phyloP scores from a whole-genome alignment of 2,888 invertebrate genomes.

The Heliconius cydno region DNA sequence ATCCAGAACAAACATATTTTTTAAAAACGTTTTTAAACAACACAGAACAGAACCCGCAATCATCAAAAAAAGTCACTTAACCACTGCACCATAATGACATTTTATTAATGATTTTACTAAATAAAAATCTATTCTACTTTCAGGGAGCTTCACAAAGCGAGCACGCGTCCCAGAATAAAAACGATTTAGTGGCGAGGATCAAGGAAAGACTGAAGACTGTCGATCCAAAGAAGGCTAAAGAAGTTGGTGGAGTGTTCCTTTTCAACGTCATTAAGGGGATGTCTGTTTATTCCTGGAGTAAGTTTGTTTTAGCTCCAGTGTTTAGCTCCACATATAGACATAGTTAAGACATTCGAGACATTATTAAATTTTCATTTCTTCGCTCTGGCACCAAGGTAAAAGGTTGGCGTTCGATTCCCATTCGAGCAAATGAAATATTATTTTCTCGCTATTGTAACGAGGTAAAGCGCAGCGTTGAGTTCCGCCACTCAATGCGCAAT shows the following conservation, averaged over 20 bases:
- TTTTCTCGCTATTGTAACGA: too few relatives aligned
- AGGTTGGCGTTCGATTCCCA: too few relatives aligned
- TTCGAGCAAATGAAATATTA: too few relatives aligned
- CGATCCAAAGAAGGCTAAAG: slow-evolving; percentile 67
- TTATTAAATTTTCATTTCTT: too few relatives aligned
- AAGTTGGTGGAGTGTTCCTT: slow-evolving; percentile 75
- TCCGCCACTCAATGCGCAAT: too few relatives aligned
- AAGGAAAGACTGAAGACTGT: slow-evolving; percentile 64
- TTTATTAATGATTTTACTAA: not conserved
- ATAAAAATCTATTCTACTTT: slow-evolving; percentile 28
- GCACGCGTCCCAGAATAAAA: slow-evolving; percentile 55
- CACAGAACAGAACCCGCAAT: not conserved
- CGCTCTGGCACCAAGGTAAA: too few relatives aligned
- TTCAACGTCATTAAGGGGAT: slow-evolving; percentile 78
- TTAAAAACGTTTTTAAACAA: too few relatives aligned
- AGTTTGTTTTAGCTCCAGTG: slow-evolving; percentile 52
- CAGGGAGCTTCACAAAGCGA: slow-evolving; percentile 78
- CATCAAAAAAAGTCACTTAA: too few relatives aligned
- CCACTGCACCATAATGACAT: too few relatives aligned
- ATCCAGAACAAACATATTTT: not conserved
- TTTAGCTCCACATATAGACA: too few relatives aligned
- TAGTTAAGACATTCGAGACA: too few relatives aligned
- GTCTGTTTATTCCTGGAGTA: slow-evolving; percentile 77
- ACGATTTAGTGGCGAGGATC: slow-evolving; percentile 68
- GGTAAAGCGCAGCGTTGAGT: too few relatives aligned